Conservation (phyloP, 1,140 invertebrate genomes). For the Phymorhynchus buccinoides region DNA sequence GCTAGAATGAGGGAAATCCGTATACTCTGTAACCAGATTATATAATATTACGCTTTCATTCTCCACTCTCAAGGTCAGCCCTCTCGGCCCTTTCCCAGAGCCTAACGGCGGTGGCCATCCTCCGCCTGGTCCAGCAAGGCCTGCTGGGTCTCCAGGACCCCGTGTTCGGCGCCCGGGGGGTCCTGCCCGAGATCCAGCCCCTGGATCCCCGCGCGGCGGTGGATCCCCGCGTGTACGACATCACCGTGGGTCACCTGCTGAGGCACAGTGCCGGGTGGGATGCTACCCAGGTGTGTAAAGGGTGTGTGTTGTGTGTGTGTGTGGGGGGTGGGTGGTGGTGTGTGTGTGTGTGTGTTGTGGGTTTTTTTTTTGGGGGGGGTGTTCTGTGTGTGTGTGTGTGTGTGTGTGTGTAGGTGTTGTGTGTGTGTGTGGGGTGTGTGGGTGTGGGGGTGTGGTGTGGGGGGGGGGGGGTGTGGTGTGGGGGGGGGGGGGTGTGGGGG, state of each 20-base stretch:
- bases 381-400: no score
- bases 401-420: no score
- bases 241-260: slow-evolving; percentile 67
- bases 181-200: slow-evolving; percentile 55
- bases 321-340: no score
- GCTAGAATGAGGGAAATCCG: neutral
- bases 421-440: no score
- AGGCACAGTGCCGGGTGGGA: slow-evolving; percentile 68
- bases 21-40: neutral
- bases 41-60: neutral
- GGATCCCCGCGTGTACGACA: slow-evolving; percentile 60
- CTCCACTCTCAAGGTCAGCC: slow-evolving; percentile 46
- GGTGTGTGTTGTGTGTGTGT: neutral
- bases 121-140: slow-evolving; percentile 61
- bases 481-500: no score
- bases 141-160: slow-evolving; percentile 52
- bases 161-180: slow-evolving; percentile 61
- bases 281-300: slow-evolving; percentile 42
- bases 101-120: slow-evolving; percentile 62
- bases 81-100: slow-evolving; percentile 63
- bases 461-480: neutral
- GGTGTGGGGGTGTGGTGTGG: no score
- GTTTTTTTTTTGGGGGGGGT: no score
- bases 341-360: no score
- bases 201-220: slow-evolving; percentile 33